Percentiles rank a stretch among this genome's conserved stretches.
phyloP scores from a whole-genome alignment of 2,888 invertebrate genomes.

The Tachina fera region DNA sequence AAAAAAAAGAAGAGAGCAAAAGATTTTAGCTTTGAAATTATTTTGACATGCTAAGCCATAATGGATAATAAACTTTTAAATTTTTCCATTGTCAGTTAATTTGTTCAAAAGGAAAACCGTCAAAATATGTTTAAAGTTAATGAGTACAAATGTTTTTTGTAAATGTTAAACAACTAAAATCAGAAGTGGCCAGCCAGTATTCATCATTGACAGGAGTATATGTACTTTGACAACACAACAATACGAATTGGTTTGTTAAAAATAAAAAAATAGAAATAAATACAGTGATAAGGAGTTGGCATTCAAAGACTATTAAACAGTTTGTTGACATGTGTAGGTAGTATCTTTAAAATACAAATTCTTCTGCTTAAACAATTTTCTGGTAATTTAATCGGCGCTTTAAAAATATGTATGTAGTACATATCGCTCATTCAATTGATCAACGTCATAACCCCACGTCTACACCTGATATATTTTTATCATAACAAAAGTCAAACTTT shows the following conservation, averaged over 20 bases:
- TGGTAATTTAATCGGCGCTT: not conserved
- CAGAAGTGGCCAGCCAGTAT: constrained; percentile 20
- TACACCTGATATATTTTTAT: no score
- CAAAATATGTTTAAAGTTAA: constrained; percentile 59
- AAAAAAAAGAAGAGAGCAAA: not conserved
- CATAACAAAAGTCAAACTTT: no score
- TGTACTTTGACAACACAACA: constrained; percentile 11
- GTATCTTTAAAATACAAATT: not conserved
- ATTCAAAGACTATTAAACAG: constrained; percentile 8
- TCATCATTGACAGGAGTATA: constrained; percentile 30
- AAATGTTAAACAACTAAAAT: constrained; percentile 35
- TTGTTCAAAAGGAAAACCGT: constrained; percentile 29
- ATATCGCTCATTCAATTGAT: no score
- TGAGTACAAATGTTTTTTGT: constrained; percentile 49
- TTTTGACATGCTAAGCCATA: constrained; percentile 58
- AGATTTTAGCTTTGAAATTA: constrained; percentile 38
- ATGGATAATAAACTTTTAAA: constrained; percentile 32
- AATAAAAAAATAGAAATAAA: not conserved
- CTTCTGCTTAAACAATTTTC: not conserved
- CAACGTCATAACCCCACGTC: no score
- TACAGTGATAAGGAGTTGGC: constrained; percentile 31
- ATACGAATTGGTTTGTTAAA: not conserved
- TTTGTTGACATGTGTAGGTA: not conserved
- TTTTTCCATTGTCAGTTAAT: constrained; percentile 17
- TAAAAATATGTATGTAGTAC: no score